phyloP scores from a whole-genome alignment of 1,140 invertebrate species.

The Heterodera schachtii region DNA sequence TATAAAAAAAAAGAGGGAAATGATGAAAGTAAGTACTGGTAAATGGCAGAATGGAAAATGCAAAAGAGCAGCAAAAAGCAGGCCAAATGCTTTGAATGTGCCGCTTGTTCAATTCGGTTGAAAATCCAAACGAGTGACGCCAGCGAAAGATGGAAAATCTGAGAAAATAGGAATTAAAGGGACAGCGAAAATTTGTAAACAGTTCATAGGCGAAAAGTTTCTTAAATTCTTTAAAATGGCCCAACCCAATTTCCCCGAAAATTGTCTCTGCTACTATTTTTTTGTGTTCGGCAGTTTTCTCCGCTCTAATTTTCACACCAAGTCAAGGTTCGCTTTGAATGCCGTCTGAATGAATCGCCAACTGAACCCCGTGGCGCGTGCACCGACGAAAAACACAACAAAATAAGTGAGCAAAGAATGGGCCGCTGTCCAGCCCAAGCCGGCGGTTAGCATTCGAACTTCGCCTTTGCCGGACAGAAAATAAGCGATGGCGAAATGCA shows the following conservation, averaged over 20 bases:
- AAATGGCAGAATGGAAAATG: conserved; percentile 39
- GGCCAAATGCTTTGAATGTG: conserved; percentile 11
- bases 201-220: too few relatives aligned
- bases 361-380: conserved; percentile 34
- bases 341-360: conserved; percentile 42
- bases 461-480: conserved; percentile 37
- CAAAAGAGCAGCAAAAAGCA: conserved; percentile 36
- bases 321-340: conserved; percentile 40
- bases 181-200: background rate
- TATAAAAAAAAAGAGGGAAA: background rate
- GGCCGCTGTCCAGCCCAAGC: conserved; percentile 39
- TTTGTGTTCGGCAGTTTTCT: too few relatives aligned
- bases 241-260: too few relatives aligned
- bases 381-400: conserved; percentile 33
- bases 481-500: conserved; percentile 41
- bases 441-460: conserved; percentile 34
- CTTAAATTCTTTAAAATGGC: too few relatives aligned
- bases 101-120: conserved; percentile 29
- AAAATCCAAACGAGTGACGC: conserved; percentile 45
- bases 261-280: too few relatives aligned
- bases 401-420: conserved; percentile 37
- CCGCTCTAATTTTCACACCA: conserved; percentile 3
- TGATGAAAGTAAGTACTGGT: conserved; percentile 29
- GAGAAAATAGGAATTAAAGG: background rate
- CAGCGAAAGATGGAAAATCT: conserved; percentile 34